Percentiles rank a stretch among this genome's conserved stretches.
Evolutionary conservation across 1,140 invertebrate genomes (phyloP).

Genomic region (Parapsyche elsis): DNA sequence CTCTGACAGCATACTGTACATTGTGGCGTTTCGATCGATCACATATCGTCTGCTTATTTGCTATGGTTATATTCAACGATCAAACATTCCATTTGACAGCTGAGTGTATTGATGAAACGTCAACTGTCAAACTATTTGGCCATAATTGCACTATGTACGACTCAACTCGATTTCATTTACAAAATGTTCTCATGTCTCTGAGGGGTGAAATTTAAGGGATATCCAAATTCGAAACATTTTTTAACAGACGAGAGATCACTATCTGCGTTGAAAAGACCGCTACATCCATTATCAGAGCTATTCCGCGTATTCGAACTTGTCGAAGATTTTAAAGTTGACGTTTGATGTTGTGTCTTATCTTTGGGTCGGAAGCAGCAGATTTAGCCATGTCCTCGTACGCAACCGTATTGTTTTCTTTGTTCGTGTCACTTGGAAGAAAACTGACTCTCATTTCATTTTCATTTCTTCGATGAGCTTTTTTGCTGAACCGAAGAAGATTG

Average conservation of each 20-base stretch:
- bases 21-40: slow-evolving; percentile 54
- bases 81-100: background rate
- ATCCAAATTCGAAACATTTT: slow-evolving; percentile 63
- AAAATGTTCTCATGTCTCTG: no score
- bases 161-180: background rate
- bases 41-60: background rate
- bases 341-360: slow-evolving; percentile 59
- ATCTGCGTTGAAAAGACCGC: slow-evolving; percentile 65
- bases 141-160: background rate
- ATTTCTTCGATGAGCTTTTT: background rate
- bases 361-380: slow-evolving; percentile 56
- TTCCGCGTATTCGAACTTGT: slow-evolving; percentile 60
- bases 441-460: background rate
- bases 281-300: slow-evolving; percentile 55
- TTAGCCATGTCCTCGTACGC: background rate
- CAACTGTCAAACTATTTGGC: background rate
- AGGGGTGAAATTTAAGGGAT: no score
- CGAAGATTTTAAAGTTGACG: slow-evolving; percentile 66
- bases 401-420: background rate
- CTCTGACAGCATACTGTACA: slow-evolving; percentile 71
- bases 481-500: background rate
- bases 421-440: background rate
- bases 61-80: background rate
- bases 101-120: background rate
- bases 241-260: slow-evolving; percentile 68